Evolutionary conservation across 2,888 invertebrate species (phyloP).

Genomic region (Podotricha telesiphe): DNA sequence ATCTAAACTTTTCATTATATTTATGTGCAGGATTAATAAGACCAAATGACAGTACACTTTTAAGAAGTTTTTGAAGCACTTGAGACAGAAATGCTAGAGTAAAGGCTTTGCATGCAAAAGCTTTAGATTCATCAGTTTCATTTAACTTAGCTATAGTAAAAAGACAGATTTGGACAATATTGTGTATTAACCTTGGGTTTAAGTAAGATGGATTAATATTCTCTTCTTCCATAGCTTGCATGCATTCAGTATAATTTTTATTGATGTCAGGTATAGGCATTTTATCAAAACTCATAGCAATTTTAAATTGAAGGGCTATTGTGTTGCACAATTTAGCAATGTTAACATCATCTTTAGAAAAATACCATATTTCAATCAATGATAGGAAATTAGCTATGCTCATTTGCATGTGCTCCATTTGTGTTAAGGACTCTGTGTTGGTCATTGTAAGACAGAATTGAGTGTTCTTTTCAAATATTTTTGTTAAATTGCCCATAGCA

Average conservation of each 20-base stretch:
- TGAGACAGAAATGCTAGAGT: slow-evolving; percentile 92
- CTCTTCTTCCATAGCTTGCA: slow-evolving; percentile 78
- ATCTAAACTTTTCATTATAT: slow-evolving; percentile 56
- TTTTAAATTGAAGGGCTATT: slow-evolving; percentile 88
- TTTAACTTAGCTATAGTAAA: slow-evolving; percentile 91
- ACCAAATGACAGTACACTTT: slow-evolving; percentile 69
- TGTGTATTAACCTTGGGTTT: slow-evolving; percentile 89
- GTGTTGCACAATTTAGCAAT: slow-evolving; percentile 87
- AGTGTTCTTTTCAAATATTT: slow-evolving; percentile 87
- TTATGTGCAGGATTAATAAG: slow-evolving; percentile 74
- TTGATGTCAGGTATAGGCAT: slow-evolving; percentile 79
- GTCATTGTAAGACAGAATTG: slow-evolving; percentile 83
- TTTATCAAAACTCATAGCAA: slow-evolving; percentile 85
- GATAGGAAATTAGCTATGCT: slow-evolving; percentile 80
- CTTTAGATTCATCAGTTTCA: slow-evolving; percentile 89
- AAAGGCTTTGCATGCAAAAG: slow-evolving; percentile 93
- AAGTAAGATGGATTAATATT: slow-evolving; percentile 82
- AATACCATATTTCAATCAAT: slow-evolving; percentile 85
- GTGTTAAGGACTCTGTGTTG: slow-evolving; percentile 71
- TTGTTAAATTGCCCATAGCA: slow-evolving; percentile 92
- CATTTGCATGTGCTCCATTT: slow-evolving; percentile 77
- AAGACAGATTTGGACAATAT: slow-evolving; percentile 91
- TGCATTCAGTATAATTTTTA: slow-evolving; percentile 78
- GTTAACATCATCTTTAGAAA: slow-evolving; percentile 85
- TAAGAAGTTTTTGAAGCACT: slow-evolving; percentile 83